Evolutionary conservation across 1,140 invertebrate genomes (phyloP).

Genomic region (Drosophila repletoides): DNA sequence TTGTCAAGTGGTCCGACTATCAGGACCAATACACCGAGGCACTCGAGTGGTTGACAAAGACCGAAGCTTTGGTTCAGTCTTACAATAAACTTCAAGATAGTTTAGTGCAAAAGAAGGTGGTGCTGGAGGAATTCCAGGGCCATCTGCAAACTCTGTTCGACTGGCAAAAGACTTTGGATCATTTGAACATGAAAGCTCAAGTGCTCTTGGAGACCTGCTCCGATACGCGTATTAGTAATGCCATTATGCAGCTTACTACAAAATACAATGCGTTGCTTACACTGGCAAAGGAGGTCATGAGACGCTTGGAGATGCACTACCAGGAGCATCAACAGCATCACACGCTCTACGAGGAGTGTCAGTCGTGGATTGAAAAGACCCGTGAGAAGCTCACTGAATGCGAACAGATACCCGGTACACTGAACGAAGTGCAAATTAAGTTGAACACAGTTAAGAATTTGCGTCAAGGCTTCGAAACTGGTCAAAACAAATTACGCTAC

Average conservation of each 20-base stretch:
- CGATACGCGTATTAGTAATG: conserved; percentile 96
- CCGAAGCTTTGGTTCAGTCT: conserved; percentile 93
- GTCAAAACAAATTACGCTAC: conserved; percentile 94
- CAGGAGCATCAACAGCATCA: conserved; percentile 96
- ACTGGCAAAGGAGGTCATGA: conserved; percentile 96
- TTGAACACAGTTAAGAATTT: conserved; percentile 92
- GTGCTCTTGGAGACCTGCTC: conserved; percentile 94
- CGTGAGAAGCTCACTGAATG: conserved; percentile 92
- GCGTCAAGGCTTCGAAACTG: conserved; percentile 93
- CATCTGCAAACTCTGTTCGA: conserved; percentile 95
- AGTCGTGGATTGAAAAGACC: conserved; percentile 94
- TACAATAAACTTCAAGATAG: conserved; percentile 95
- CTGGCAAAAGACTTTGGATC: conserved; percentile 96
- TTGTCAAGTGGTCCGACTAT: conserved; percentile 97
- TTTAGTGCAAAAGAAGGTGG: conserved; percentile 93
- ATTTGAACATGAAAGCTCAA: conserved; percentile 95
- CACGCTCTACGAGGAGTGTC: conserved; percentile 93
- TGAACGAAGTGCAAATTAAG: conserved; percentile 92
- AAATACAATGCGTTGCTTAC: conserved; percentile 97
- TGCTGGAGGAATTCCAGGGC: conserved; percentile 94
- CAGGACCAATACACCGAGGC: conserved; percentile 96
- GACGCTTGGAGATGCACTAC: conserved; percentile 93
- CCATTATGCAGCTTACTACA: conserved; percentile 95
- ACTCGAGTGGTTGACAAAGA: conserved; percentile 93
- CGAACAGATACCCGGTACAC: conserved; percentile 88